A percentile compares a stretch with the other conserved stretches of the same genome.
Conservation (phyloP, 2,888 invertebrate species). For the Tribolium freemani region DNA sequence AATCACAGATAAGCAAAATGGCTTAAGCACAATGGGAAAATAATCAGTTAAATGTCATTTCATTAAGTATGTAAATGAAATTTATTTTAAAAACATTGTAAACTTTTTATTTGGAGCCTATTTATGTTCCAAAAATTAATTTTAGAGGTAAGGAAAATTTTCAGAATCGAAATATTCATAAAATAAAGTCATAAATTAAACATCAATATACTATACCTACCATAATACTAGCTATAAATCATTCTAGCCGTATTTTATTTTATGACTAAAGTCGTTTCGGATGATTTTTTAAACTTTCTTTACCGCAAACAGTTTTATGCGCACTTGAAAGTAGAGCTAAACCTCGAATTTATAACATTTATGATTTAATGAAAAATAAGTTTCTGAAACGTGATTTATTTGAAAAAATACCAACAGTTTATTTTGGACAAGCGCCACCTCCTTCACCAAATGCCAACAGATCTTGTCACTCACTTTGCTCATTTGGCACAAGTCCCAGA, state of each 20-base stretch:
- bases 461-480: slow-evolving; percentile 44
- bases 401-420: slow-evolving; percentile 17
- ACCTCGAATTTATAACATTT: not conserved
- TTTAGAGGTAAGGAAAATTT: slow-evolving; percentile 9
- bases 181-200: slow-evolving; percentile 29
- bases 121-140: not conserved
- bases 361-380: not conserved
- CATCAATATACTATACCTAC: slow-evolving; percentile 17
- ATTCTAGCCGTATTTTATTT: not conserved
- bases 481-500: slow-evolving; percentile 44
- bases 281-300: not conserved
- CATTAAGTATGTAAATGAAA: not conserved
- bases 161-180: slow-evolving; percentile 14
- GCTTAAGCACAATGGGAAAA: too few relatives aligned
- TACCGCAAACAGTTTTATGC: not conserved
- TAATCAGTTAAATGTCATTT: not conserved
- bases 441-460: slow-evolving; percentile 41
- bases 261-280: not conserved
- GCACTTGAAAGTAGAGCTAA: not conserved
- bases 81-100: not conserved
- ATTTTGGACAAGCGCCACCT: slow-evolving; percentile 40
- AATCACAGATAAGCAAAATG: too few relatives aligned
- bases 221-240: slow-evolving; percentile 23
- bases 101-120: not conserved
- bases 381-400: not conserved